Percentiles rank a stretch among this genome's conserved stretches.
These are phyloP conservation scores for Zosterops hypoxanthus DNA, from an alignment of 2,113 vertebrate species.

Conservation along the genomic window DNA sequence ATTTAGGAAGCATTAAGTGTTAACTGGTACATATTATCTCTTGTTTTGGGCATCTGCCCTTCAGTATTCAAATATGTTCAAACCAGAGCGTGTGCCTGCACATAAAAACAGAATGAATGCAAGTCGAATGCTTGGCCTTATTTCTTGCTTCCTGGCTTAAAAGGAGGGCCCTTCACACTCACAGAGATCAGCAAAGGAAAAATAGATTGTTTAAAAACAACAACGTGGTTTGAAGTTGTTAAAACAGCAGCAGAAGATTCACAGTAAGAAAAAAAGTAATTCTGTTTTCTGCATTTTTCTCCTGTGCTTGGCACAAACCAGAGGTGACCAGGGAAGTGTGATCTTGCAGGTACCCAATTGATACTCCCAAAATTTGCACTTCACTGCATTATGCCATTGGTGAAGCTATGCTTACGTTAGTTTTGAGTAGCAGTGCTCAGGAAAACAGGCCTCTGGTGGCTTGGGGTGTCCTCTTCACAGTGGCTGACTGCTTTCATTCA, in stretches of 20 bases:
- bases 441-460: neutral
- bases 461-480: slow-evolving; percentile 5
- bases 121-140: neutral
- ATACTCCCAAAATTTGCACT: neutral
- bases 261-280: neutral
- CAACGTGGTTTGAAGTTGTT: neutral
- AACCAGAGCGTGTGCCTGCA: neutral
- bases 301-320: neutral
- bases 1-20: neutral
- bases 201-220: neutral
- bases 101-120: neutral
- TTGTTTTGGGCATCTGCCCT: neutral
- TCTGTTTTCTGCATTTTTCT: neutral
- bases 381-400: neutral
- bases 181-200: neutral
- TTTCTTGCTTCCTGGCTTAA: neutral
- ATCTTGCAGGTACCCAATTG: rapidly evolving
- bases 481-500: neutral
- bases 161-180: neutral
- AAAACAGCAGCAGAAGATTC: neutral
- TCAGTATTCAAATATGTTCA: neutral
- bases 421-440: neutral
- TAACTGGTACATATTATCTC: neutral
- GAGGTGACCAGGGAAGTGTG: neutral
- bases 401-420: neutral